These are phyloP conservation scores for Microplitis manilae DNA, from an alignment of 2,888 invertebrate species.

Conservation along the genomic window DNA sequence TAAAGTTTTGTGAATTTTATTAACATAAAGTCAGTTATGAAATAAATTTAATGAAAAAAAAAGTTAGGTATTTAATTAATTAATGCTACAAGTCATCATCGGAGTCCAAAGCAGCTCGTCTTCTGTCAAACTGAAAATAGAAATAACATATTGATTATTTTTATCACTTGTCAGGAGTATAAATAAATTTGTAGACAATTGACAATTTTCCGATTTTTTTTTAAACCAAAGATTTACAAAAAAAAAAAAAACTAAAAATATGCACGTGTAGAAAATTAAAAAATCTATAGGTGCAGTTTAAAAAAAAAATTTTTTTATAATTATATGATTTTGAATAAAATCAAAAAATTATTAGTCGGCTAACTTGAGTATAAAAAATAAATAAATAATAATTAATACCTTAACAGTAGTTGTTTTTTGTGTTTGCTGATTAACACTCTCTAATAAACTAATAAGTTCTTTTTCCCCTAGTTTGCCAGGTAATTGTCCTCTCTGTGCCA, in stretches of 20 bases:
- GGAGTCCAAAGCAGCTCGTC: constrained; percentile 89
- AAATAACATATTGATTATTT: constrained; percentile 17
- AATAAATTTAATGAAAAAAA: constrained; percentile 19
- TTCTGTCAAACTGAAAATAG: constrained; percentile 83
- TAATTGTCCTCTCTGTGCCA: constrained; percentile 95
- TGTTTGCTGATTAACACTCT: constrained; percentile 89
- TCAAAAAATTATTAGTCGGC: not conserved
- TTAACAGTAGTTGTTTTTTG: constrained; percentile 85
- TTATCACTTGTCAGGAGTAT: not conserved
- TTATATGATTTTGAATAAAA: no score
- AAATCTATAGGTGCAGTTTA: no score
- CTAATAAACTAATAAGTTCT: constrained; percentile 87
- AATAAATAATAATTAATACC: constrained; percentile 63
- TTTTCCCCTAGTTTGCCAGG: constrained; percentile 87
- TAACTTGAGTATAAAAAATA: not conserved
- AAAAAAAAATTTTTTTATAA: no score
- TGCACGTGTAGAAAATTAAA: no score
- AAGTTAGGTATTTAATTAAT: constrained; percentile 23
- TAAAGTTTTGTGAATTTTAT: constrained; percentile 22
- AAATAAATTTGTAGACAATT: no score
- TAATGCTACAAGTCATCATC: constrained; percentile 74
- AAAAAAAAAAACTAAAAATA: no score
- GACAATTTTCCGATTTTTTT: no score
- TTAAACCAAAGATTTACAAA: no score
- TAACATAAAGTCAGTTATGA: constrained; percentile 23